Percentiles rank a stretch among this genome's conserved stretches.
These are phyloP conservation scores for Aurelia coerulea DNA, from an alignment of 30 jellyfish, hydroid and myxozoan species.

Conservation along the genomic window DNA sequence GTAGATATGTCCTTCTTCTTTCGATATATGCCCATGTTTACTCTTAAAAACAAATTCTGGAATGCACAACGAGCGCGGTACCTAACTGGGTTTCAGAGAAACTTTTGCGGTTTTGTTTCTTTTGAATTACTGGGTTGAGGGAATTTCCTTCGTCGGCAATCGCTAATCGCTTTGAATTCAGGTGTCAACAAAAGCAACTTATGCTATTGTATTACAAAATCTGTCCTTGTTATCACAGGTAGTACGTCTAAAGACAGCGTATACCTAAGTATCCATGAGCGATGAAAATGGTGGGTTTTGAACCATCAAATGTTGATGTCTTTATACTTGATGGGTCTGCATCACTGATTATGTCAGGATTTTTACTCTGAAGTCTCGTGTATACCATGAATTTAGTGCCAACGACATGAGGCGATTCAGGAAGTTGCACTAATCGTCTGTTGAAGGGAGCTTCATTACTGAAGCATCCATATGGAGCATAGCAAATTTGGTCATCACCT, in stretches of 20 bases:
- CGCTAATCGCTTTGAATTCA: no score
- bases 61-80: no score
- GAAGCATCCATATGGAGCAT: slow-evolving; percentile 90
- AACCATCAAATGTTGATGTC: slow-evolving; percentile 62
- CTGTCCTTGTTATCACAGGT: no score
- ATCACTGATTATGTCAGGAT: slow-evolving; percentile 52
- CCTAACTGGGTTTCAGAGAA: no score
- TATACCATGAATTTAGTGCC: slow-evolving; percentile 70
- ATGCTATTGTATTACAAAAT: no score
- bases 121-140: no score
- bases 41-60: no score
- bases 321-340: slow-evolving; percentile 42
- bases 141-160: no score
- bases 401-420: slow-evolving; percentile 69
- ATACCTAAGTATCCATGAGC: slow-evolving; percentile 93
- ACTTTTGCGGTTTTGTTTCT: no score
- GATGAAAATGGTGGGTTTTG: slow-evolving; percentile 59
- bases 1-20: no score
- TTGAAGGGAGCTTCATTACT: slow-evolving; percentile 70
- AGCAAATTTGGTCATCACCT: slow-evolving; percentile 64
- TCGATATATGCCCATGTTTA: no score
- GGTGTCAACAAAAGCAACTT: no score
- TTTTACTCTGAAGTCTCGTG: slow-evolving; percentile 53
- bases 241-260: not conserved
- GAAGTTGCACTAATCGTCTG: slow-evolving; percentile 66